Conservation (phyloP, 2,113 vertebrate genomes). For the Pituophis catenifer region DNA sequence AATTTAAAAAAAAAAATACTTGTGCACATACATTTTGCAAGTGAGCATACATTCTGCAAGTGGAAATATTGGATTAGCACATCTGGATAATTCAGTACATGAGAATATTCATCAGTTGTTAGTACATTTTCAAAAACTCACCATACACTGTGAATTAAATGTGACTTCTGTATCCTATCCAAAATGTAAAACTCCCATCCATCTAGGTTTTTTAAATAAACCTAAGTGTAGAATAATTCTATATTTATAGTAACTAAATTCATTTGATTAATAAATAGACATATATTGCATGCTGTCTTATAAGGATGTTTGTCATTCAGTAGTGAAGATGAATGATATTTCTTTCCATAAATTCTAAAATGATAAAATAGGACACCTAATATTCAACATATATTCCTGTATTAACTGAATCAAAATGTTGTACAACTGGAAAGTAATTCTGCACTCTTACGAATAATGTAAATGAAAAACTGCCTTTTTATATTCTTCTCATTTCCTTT, state of each 20-base stretch:
- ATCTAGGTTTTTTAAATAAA: conserved; percentile 44
- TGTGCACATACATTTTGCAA: neutral
- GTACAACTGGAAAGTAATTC: neutral
- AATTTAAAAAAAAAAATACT: too few relatives aligned
- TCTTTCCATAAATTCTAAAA: conserved; percentile 21
- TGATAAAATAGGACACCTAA: neutral
- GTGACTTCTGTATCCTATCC: conserved; percentile 26
- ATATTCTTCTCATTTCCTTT: neutral
- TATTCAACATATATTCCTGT: neutral
- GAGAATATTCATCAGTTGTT: conserved; percentile 31
- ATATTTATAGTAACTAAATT: conserved; percentile 59
- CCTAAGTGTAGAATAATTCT: conserved; percentile 48
- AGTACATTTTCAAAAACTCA: conserved; percentile 38
- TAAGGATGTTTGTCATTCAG: conserved; percentile 37
- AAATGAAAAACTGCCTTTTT: neutral
- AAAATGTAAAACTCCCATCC: conserved; percentile 39
- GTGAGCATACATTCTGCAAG: neutral
- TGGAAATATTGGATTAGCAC: conserved; percentile 17
- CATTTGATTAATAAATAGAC: conserved; percentile 55
- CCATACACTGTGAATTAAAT: conserved; percentile 49
- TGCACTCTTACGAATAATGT: neutral
- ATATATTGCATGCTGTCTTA: conserved; percentile 36
- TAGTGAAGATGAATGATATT: conserved; percentile 23
- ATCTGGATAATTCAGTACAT: conserved; percentile 38
- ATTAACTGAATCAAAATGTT: neutral